Percentiles rank a stretch among this genome's conserved stretches.
Conservation (phyloP, 2,888 invertebrate genomes). For the Tridacna crocea region DNA sequence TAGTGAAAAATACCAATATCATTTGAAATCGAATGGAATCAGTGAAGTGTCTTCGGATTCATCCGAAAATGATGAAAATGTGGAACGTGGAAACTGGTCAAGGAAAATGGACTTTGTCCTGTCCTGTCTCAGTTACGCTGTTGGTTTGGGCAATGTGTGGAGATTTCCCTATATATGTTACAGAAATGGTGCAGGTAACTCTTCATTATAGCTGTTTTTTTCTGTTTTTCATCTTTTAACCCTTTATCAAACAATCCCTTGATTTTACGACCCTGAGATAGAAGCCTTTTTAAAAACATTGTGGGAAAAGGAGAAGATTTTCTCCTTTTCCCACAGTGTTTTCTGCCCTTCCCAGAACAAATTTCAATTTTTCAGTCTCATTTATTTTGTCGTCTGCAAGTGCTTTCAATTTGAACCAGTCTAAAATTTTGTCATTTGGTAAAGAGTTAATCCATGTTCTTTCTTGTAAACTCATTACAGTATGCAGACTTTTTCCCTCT, state of each 20-base stretch:
- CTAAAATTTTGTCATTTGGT: too few relatives aligned
- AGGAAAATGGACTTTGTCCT: constrained; percentile 70
- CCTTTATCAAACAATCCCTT: not conserved
- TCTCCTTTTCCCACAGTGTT: not conserved
- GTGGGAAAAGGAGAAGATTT: not conserved
- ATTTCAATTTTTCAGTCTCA: too few relatives aligned
- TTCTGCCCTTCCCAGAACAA: not conserved
- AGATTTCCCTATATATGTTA: constrained; percentile 72
- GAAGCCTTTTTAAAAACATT: not conserved
- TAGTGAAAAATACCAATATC: constrained; percentile 33
- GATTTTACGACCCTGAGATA: not conserved
- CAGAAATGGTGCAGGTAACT: constrained; percentile 70
- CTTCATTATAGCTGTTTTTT: not conserved
- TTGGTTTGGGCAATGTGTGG: constrained; percentile 73
- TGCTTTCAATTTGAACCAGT: too few relatives aligned
- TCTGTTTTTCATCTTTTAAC: not conserved
- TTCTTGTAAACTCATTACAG: too few relatives aligned
- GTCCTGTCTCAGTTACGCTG: constrained; percentile 70
- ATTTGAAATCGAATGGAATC: constrained; percentile 37
- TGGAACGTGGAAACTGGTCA: constrained; percentile 68
- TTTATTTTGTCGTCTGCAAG: too few relatives aligned
- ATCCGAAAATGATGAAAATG: constrained; percentile 60
- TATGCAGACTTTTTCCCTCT: too few relatives aligned
- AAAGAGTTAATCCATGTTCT: too few relatives aligned
- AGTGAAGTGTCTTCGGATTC: constrained; percentile 44